A percentile compares a stretch with the other conserved stretches of the same genome.
Evolutionary conservation across 2,797 vertebrate genomes (phyloP).

Genomic region (Myoxocephalus aenaeus): DNA sequence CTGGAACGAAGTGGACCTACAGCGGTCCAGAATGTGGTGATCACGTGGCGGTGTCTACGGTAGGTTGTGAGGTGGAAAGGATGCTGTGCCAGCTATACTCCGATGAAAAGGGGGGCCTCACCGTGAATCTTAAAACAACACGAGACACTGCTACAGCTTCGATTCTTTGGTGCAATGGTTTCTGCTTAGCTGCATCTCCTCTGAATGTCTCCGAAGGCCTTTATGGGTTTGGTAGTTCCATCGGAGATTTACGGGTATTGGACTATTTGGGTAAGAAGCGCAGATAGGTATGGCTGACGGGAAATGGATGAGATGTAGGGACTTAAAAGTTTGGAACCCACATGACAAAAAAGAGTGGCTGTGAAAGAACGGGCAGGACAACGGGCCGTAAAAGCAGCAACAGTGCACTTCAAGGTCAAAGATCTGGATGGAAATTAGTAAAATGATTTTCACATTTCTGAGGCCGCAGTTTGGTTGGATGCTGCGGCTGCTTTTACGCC

Average conservation of each 20-base stretch:
- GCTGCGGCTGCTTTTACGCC: slow-evolving; percentile 76
- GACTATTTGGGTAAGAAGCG: slow-evolving; percentile 13
- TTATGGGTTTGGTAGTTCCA: slow-evolving; percentile 27
- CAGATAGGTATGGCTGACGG: slow-evolving; percentile 24
- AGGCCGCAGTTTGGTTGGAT: slow-evolving; percentile 29
- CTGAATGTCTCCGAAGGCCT: slow-evolving; percentile 32
- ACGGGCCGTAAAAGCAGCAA: slow-evolving; percentile 74
- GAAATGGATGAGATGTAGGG: slow-evolving; percentile 48
- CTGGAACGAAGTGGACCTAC: slow-evolving; percentile 43
- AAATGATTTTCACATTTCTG: slow-evolving; percentile 31
- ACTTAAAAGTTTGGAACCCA: slow-evolving; percentile 47
- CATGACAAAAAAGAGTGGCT: slow-evolving; percentile 65
- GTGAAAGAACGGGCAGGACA: slow-evolving; percentile 61
- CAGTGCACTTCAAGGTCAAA: slow-evolving; percentile 24
- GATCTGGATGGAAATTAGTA: slow-evolving; percentile 3
- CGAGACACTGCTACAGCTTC: slow-evolving; percentile 29
- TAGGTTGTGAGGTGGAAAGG: slow-evolving; percentile 35
- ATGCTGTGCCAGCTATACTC: slow-evolving; percentile 26
- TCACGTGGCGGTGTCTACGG: slow-evolving; percentile 37
- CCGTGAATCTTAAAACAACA: slow-evolving; percentile 37
- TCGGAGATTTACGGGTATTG: slow-evolving; percentile 39
- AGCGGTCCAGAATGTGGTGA: slow-evolving; percentile 45
- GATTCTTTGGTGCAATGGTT: slow-evolving; percentile 44
- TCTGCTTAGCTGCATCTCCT: slow-evolving; percentile 39
- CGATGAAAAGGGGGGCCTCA: slow-evolving; percentile 30